Base-by-base conservation (phyloP, 1,140 invertebrate species). In the Sminthurinus signatus region DNA sequence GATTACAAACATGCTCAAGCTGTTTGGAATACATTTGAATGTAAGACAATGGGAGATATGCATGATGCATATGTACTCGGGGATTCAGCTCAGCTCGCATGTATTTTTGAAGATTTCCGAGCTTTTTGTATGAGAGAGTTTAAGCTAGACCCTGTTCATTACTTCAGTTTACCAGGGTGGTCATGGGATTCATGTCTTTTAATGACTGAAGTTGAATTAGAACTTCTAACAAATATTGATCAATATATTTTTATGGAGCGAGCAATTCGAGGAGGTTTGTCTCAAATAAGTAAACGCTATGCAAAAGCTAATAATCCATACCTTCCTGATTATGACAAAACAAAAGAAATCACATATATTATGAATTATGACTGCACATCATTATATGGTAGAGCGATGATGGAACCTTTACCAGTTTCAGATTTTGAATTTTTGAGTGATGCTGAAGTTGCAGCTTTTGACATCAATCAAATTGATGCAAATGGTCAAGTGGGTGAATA, bases 81-180 rank as follows among this genome's bases (percentile, higher is more conserved):
- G 28, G 62, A 73, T 64, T 31, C 58, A 8, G 14, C 72, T 12
- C 39, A 73, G 5, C 43, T 68, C 42, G 70, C 71, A 15, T 68
- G 69, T 59, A 66, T 75, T 2, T 75, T 76, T 62, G 74, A 76
- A 65, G 68, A 73, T 50, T 76, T 68, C 64, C 28, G 67, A 31
- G 27, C 39, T 51, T 19, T 59, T 39, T 15, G 17, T 42, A 27
- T 70, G 1, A 21, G 29, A 54, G 31, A 56, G 32, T 72, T 62
- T 55, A 44, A 46, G 39, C 54, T 72, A 51, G 75, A 76, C 65
- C 72, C 73, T 0, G 59, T 64, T 12, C 64, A 70, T 43, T 76
- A 73, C 64, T 75, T 69, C 52, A 71, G 68, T 12, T 17, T 65
- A 0, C 73, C 70, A 5, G 73, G 72, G 8, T 69, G 76, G 10